These are phyloP conservation scores for Leptopilina drosophilae DNA, from an alignment of 2,888 invertebrate genomes.

Conservation along the genomic window DNA sequence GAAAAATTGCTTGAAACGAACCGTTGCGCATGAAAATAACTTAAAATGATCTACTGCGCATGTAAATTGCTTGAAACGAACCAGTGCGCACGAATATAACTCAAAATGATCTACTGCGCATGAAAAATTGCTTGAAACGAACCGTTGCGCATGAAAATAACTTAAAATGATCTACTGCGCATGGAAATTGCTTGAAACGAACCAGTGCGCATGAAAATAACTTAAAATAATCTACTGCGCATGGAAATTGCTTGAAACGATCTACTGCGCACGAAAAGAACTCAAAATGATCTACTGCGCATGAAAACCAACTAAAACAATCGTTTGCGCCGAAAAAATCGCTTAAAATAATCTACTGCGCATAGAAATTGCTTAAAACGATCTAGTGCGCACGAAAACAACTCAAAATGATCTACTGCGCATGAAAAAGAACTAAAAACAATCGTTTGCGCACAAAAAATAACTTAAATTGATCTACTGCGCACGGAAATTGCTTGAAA, in stretches of 20 bases:
- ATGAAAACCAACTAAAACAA: no score
- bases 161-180: neutral
- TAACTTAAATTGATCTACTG: no score
- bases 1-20: no score
- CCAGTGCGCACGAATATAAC: neutral
- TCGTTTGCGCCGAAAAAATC: neutral
- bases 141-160: neutral
- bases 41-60: no score
- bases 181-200: neutral
- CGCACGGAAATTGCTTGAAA: no score
- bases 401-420: neutral
- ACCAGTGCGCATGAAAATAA: neutral
- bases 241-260: no score
- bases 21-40: no score
- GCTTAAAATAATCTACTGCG: neutral
- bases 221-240: no score
- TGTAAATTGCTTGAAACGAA: neutral
- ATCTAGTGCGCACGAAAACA: neutral
- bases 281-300: no score
- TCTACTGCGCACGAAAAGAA: no score
- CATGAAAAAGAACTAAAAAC: neutral
- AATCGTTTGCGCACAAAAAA: neutral
- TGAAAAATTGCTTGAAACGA: no score
- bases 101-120: no score
- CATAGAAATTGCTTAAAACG: neutral